Base-by-base conservation (phyloP, 2,113 vertebrate genomes). In the Rhabdornis inornatus region DNA sequence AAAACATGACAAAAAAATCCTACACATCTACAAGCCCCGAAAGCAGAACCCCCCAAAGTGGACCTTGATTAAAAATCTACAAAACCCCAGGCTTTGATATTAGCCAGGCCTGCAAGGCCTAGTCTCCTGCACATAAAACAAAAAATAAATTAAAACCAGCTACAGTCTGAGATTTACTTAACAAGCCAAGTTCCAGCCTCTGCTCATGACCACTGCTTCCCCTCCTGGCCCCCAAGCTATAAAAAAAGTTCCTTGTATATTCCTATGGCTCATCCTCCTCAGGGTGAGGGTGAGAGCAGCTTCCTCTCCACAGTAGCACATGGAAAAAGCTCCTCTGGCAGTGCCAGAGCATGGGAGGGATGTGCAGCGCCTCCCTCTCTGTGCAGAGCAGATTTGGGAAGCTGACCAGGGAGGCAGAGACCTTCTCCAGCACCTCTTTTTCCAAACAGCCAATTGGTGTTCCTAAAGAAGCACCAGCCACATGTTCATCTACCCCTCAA, bases 111-210 rank as follows among this genome's bases (percentile, higher is more conserved):
- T 64, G 69, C 40, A 89, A 80, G 87, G 80, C 89, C 94, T 37
- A 61, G 71, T 94, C 94, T 83, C 75, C 88, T 89, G 76, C 96
- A 97, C 95, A 97, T 96, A 96, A 97, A 91, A 90, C 96, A 97
- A 94, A 95, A 95, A 95, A 95, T 96, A 97, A 97, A 96, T 95
- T 96, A 94, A 91, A 94, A 92, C 55, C 86, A 96, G 75, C 92
- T 74, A 69, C 76, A 91, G 94, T 31, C 90, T 81, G 57, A 96
- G 85, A 94, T 95, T 95, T 96, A 96, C 72, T 96, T 92, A 94
- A 95, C 88, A 94, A 95, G 83, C 64, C 50, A 72, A 60, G 60
- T 96, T 90, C 68, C 69, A 87, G 52, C 76, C 91, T 94, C 83
- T 88, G 83, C 74, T 96, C 94, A 81, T 96, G 92, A 95, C 93